Base-by-base conservation (phyloP, 2,797 vertebrate genomes). In the Euthynnus affinis region DNA sequence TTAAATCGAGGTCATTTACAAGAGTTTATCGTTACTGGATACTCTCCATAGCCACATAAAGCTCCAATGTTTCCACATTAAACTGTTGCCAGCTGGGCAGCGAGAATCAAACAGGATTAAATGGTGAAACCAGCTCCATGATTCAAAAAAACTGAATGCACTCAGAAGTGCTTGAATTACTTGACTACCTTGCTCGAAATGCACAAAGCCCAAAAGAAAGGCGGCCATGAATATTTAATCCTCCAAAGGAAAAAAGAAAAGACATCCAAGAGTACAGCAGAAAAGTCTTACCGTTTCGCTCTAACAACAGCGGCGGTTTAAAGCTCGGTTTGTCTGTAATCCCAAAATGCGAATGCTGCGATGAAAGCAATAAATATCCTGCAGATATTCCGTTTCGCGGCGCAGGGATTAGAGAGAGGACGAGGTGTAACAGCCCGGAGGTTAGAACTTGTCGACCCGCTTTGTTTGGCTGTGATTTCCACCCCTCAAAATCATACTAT, bases 251-350 rank as follows among this genome's bases (percentile, higher is more conserved):
- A 32, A 6, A 32, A 32, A 6, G 5, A 42, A 10, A 20, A 37
- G 49, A 3, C 20, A 18, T 2, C 6, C 7, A 15, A 27, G 18
- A 6, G 5, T 0, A 3, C 9, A 5, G 13, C 22, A 13, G 3
- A 15, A 3, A 13, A 7, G 1, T 62, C 90, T 91, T 78, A 93
- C 91, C 91, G 91, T 90, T 88, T 80, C 63, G 75, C 58, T 74
- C 52, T 62, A 34, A 59, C 58, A 37, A 10, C 69, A 49, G 78
- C 68, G 9, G 42, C 69, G 37, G 18, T 5, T 68, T 58, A 58
- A 57, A 58, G 68, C 74, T 74, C 74, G 51, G 25, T 66, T 4
- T 8, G 48, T 56, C 18, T n/a, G 20, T 59, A 74, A 49, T 78
- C 64, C 84, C 74, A 71, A 13, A 60, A 5, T 1, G 68, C 22